A percentile compares a stretch with the other conserved stretches of the same genome.
Evolutionary conservation across 92 coral and sea anemone genomes (phyloP).

Genomic region (Zoanthus gigantus): DNA sequence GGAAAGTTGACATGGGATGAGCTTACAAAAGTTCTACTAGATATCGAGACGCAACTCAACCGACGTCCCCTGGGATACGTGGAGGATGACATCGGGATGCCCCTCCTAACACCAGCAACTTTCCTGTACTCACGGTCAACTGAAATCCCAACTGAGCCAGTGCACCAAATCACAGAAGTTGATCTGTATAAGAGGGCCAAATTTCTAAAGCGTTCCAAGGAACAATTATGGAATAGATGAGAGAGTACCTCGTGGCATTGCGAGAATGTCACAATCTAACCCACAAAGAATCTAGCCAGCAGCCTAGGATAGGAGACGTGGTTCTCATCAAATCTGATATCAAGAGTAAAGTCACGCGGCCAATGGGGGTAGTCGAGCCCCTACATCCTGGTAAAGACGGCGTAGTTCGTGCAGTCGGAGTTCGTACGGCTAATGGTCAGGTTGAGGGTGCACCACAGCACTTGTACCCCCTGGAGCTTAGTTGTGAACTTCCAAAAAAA

Average conservation of each 20-base stretch:
- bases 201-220: slow-evolving; percentile 32
- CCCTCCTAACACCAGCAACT: slow-evolving; percentile 36
- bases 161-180: not conserved
- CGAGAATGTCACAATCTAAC: slow-evolving; percentile 50
- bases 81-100: slow-evolving; percentile 38
- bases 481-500: slow-evolving; percentile 2
- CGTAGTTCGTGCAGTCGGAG: slow-evolving; percentile 1
- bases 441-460: slow-evolving; percentile 49
- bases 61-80: slow-evolving; percentile 27
- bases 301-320: slow-evolving; percentile 28
- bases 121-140: slow-evolving; percentile 29
- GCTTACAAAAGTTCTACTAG: slow-evolving; percentile 42
- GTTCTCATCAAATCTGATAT: slow-evolving; percentile 21
- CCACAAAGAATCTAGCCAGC: slow-evolving; percentile 30
- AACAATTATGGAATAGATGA: slow-evolving; percentile 52
- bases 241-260: slow-evolving; percentile 43
- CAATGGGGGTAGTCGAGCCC: slow-evolving; percentile 29
- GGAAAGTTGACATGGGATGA: slow-evolving; percentile 35
- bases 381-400: slow-evolving; percentile 24
- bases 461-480: slow-evolving; percentile 48
- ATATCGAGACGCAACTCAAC: slow-evolving; percentile 50
- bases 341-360: slow-evolving; percentile 31
- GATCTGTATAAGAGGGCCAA: slow-evolving; percentile 39
- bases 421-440: not conserved
- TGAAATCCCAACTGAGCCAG: slow-evolving; percentile 24